Conservation (phyloP, 2,797 vertebrate genomes). For the Acanthurus leucopareius region DNA sequence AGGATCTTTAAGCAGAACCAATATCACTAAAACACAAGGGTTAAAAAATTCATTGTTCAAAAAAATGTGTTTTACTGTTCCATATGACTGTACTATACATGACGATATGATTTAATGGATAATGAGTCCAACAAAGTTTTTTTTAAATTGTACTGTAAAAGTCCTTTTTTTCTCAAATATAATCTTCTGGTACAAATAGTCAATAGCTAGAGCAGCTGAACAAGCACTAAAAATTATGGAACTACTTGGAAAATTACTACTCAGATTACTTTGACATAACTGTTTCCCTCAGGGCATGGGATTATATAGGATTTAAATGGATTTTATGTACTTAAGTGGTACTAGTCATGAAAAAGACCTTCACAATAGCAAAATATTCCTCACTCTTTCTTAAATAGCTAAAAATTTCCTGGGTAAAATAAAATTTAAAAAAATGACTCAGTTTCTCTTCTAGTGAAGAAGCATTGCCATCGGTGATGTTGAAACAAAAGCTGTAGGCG, state of each 20-base stretch:
- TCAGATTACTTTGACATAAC: background rate
- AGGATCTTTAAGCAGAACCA: too few species aligned
- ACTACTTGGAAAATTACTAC: background rate
- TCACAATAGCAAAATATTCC: background rate
- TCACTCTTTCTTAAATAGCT: constrained; percentile 22
- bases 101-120: background rate
- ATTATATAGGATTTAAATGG: too few species aligned
- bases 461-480: constrained; percentile 27
- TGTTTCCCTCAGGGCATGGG: constrained; percentile 1
- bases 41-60: background rate
- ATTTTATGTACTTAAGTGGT: background rate
- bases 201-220: background rate
- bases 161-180: background rate
- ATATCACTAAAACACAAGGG: too few species aligned
- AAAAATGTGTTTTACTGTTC: background rate
- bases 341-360: background rate
- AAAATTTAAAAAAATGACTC: constrained; percentile 21
- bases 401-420: constrained; percentile 11
- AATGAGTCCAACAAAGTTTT: background rate
- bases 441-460: background rate
- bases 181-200: background rate
- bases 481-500: constrained; percentile 42
- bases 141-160: background rate
- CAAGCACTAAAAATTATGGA: constrained; percentile 19
- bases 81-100: background rate